Evolutionary conservation across 2,888 invertebrate genomes (phyloP), one percentile per base, ranked within the genome.

Genomic region (Himalopsyche tibetana): DNA sequence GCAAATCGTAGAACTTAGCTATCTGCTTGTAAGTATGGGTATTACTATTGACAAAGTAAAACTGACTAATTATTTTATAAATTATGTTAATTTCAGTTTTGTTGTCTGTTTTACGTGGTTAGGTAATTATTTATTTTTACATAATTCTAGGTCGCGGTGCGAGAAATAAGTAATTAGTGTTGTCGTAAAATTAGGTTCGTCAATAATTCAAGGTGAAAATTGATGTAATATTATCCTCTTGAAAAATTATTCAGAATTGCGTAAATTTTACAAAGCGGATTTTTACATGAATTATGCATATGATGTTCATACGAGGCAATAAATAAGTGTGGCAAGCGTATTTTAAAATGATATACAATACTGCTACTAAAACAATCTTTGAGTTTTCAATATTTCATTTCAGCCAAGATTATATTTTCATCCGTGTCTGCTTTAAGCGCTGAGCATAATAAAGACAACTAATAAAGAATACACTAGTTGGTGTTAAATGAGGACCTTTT

Each of bases 191-290:
- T 63, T 9, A 63, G 19, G 19, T 63, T 63, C 63, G 63, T 63
- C 63, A 63, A 63, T 63, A 63, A 63, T 63, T 63, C 63, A 63
- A 63, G 63, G 63, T 63, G 63, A 19, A 19, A n/a, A 63, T 63
- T 28, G 19, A 19, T 63, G 63, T 63, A 19, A 63, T 63, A 9
- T 9, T 63, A 63, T 63, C 56, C 56, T 56, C 8, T 63, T 63
- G 63, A 63, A 63, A 63, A 63, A 63, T 63, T 63, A 63, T 63
- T 8, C 63, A 19, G 63, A 63, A 63, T 63, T 28, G 19, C 28
- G 63, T 63, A 63, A 63, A 11, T 19, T 19, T 1, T 63, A 63
- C 63, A 63, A 63, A 63, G 28, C 28, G 28, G 19, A 19, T 63
- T 19, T 63, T 63, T 19, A 19, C 11, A 63, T 63, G 63, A 63